Conservation (phyloP, 2,113 vertebrate genomes). For the Rhea americana region DNA sequence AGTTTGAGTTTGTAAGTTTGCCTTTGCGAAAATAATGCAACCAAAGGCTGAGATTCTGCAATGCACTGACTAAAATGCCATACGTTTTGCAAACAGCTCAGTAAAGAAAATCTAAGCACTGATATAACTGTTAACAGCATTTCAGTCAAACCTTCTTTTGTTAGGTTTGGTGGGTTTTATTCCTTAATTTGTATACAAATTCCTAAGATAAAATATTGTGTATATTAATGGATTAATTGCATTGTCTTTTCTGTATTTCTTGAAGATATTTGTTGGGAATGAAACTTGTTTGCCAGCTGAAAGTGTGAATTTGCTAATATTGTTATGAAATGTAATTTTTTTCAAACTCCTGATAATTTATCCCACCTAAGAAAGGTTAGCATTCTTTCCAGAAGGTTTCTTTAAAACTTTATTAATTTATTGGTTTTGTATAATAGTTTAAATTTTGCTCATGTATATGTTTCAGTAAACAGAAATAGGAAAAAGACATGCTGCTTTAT, state of each 20-base stretch:
- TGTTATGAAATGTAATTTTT: neutral
- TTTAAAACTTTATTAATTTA: neutral
- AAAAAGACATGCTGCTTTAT: neutral
- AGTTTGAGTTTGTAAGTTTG: neutral
- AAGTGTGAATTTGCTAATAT: neutral
- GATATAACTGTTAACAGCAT: neutral
- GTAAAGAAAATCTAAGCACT: neutral
- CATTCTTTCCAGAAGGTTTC: neutral
- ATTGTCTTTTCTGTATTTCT: neutral
- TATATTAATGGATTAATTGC: neutral
- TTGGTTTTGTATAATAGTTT: neutral
- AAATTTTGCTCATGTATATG: neutral
- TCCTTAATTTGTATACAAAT: neutral
- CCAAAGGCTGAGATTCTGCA: neutral
- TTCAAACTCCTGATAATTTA: neutral
- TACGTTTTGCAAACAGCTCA: neutral
- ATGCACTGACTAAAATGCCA: neutral
- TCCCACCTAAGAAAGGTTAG: neutral
- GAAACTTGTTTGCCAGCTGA: neutral
- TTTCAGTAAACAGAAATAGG: neutral
- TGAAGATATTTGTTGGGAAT: neutral
- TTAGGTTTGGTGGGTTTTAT: neutral
- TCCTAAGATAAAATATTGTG: neutral
- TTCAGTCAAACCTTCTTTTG: neutral
- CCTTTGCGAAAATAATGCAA: neutral